Percentiles rank a stretch among this genome's conserved stretches.
phyloP scores from a whole-genome alignment of 2,113 vertebrate species.

The Ochotona princeps region DNA sequence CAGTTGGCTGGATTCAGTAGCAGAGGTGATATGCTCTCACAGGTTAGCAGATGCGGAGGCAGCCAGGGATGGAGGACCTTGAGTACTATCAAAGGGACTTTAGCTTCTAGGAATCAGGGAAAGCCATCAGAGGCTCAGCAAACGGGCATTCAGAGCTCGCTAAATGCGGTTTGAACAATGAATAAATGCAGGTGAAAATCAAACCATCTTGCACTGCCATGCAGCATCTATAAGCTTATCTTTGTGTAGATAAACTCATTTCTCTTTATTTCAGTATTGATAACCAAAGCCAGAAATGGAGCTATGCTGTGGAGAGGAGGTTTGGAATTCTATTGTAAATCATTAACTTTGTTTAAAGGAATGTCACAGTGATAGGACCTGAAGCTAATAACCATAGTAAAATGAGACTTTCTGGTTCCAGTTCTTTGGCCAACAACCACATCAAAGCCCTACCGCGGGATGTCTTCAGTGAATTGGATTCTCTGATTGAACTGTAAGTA shows the following conservation, averaged over 20 bases:
- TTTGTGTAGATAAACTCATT: background rate
- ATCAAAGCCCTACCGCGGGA: slow-evolving; percentile 95
- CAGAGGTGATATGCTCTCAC: background rate
- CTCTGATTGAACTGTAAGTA: slow-evolving; percentile 97
- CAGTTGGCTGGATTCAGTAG: background rate
- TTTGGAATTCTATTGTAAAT: background rate
- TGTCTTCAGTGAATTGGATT: slow-evolving; percentile 95
- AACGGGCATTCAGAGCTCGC: slow-evolving; percentile 16
- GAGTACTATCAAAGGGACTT: background rate
- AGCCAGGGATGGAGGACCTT: background rate
- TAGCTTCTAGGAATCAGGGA: background rate
- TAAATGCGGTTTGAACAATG: background rate
- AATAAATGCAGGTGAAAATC: background rate
- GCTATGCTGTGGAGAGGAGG: background rate
- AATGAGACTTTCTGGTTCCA: slow-evolving; percentile 84
- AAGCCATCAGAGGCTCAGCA: background rate
- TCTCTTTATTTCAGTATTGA: slow-evolving; percentile 6
- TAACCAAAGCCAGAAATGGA: slow-evolving; percentile 24
- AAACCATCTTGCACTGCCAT: background rate
- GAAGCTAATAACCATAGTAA: slow-evolving; percentile 64
- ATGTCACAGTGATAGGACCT: slow-evolving; percentile 51
- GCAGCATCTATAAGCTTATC: background rate
- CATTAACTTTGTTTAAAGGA: slow-evolving; percentile 64
- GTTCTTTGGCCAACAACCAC: slow-evolving; percentile 98
- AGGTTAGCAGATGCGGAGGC: background rate